Conservation (phyloP, 64 coral and sea anemone species). For the Catalaphyllia jardinei region DNA sequence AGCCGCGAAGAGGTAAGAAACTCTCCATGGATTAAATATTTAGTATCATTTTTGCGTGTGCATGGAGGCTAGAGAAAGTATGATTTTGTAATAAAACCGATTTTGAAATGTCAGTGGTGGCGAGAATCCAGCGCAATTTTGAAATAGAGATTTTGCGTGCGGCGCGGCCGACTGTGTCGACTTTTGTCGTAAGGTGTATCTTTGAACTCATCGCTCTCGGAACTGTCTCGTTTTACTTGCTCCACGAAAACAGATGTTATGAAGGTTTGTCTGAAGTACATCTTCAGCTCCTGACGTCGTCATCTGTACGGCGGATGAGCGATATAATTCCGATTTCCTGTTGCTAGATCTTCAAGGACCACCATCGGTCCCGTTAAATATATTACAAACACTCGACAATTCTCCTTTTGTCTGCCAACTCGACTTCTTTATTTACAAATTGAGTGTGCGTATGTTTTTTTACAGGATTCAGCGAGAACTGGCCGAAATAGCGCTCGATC, state of each 20-base stretch:
- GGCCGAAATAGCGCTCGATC: slow-evolving; percentile 88
- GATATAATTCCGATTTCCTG: not conserved
- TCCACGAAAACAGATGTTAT: not conserved
- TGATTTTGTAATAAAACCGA: not conserved
- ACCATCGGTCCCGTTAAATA: not conserved
- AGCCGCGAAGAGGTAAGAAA: slow-evolving; percentile 6
- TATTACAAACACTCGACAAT: not conserved
- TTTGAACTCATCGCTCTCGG: not conserved
- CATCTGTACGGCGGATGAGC: not conserved
- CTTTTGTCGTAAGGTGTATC: too few species aligned
- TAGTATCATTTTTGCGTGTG: not conserved
- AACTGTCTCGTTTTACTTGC: not conserved
- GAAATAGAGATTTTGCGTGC: too few species aligned
- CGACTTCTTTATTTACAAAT: not conserved
- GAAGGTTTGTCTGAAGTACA: not conserved
- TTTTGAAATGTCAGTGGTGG: too few species aligned
- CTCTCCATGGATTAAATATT: not conserved
- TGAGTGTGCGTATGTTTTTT: not conserved
- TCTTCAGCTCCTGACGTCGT: not conserved
- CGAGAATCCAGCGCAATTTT: too few species aligned
- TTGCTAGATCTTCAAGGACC: not conserved
- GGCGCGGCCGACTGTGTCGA: too few species aligned
- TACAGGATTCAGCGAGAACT: slow-evolving; percentile 86
- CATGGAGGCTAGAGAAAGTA: not conserved
- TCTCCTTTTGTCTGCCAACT: not conserved